phyloP scores from a whole-genome alignment of 2,797 vertebrate species.

The Poeciliopsis infans region DNA sequence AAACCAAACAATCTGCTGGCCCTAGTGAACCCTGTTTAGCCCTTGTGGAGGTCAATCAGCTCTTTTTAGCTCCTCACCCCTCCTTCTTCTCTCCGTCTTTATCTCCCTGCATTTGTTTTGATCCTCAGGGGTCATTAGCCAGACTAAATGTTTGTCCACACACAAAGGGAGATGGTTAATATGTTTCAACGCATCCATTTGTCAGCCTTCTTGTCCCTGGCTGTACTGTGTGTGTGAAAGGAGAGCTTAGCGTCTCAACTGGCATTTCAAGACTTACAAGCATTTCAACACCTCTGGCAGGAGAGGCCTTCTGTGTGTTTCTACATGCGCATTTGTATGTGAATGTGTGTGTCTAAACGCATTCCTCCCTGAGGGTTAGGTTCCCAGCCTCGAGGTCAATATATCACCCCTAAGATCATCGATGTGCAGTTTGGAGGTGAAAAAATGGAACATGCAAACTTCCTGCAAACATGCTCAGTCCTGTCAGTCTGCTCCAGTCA shows the following conservation, averaged over 20 bases:
- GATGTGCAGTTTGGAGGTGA: slow-evolving; percentile 61
- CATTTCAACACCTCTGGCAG: slow-evolving; percentile 78
- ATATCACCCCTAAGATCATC: slow-evolving; percentile 80
- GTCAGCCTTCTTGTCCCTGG: slow-evolving; percentile 70
- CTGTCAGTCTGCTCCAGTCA: slow-evolving; percentile 71
- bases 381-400: slow-evolving; percentile 69
- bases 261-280: slow-evolving; percentile 81
- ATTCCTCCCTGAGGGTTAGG: slow-evolving; percentile 70
- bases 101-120: slow-evolving; percentile 76
- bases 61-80: slow-evolving; percentile 62
- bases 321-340: slow-evolving; percentile 30
- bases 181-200: slow-evolving; percentile 84
- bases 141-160: slow-evolving; percentile 81
- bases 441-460: slow-evolving; percentile 70
- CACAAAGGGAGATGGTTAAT: slow-evolving; percentile 84
- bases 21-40: slow-evolving; percentile 64
- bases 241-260: slow-evolving; percentile 71
- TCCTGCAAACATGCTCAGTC: slow-evolving; percentile 79
- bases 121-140: slow-evolving; percentile 80
- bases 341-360: slow-evolving; percentile 49
- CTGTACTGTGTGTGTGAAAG: slow-evolving; percentile 66
- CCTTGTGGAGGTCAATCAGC: slow-evolving; percentile 70
- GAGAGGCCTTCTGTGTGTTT: slow-evolving; percentile 57
- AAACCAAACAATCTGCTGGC: slow-evolving; percentile 50
- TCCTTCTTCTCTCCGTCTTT: slow-evolving; percentile 52